Conservation (phyloP, 2,113 vertebrate genomes). For the Dinomys branickii region DNA sequence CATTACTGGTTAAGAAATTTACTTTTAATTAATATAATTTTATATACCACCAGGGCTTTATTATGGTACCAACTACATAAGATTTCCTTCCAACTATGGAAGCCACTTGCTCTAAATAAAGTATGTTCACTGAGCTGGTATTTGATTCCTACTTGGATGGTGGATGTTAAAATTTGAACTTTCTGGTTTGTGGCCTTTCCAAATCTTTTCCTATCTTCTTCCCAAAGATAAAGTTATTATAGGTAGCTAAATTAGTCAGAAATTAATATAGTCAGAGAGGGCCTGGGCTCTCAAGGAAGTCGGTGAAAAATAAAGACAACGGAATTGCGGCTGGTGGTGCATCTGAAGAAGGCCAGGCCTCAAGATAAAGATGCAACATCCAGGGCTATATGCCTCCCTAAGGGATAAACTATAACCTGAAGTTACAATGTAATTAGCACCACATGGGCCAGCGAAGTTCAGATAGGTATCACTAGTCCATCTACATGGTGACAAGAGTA, state of each 20-base stretch:
- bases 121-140: not conserved
- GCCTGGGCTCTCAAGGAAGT: not conserved
- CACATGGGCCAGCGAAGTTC: not conserved
- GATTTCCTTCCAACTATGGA: not conserved
- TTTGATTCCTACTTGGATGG: not conserved
- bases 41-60: not conserved
- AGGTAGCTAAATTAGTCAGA: not conserved
- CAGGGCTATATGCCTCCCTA: not conserved
- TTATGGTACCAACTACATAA: not conserved
- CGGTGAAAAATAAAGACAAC: not conserved
- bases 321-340: not conserved
- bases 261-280: not conserved
- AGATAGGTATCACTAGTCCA: not conserved
- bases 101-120: not conserved
- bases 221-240: not conserved
- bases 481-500: not conserved
- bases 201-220: slow-evolving; percentile 2
- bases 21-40: slow-evolving; percentile 19
- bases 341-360: not conserved
- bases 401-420: not conserved
- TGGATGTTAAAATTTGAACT: not conserved
- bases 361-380: not conserved
- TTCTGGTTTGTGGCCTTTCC: not conserved
- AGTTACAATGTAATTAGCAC: not conserved
- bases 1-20: not conserved